Conservation (phyloP, 2,113 vertebrate genomes). For the Myiagra hebetior region DNA sequence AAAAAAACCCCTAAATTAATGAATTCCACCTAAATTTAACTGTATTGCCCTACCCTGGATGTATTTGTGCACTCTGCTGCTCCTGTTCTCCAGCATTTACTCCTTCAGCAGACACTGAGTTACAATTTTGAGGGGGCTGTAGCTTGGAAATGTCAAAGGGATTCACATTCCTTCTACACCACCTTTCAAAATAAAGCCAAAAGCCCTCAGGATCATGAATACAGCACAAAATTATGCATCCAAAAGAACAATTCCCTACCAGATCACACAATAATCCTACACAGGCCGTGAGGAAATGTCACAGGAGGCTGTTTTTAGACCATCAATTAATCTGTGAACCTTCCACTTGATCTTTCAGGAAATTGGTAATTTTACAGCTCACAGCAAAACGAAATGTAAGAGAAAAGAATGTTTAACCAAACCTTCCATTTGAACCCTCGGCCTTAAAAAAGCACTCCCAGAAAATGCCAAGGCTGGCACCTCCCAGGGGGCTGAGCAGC, state of each 20-base stretch:
- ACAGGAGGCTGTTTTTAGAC: not conserved
- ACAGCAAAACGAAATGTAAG: not conserved
- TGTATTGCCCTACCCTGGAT: not conserved
- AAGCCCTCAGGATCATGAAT: not conserved
- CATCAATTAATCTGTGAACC: not conserved
- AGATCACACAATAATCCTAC: not conserved
- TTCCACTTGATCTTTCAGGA: not conserved
- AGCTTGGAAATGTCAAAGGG: not conserved
- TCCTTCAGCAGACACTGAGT: not conserved
- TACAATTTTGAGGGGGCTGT: not conserved
- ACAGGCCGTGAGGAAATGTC: not conserved
- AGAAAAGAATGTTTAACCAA: not conserved
- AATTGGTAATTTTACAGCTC: not conserved
- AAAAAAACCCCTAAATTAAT: not conserved
- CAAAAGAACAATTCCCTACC: not conserved
- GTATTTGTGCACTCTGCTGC: not conserved
- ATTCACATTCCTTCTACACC: not conserved
- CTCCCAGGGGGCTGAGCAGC: not conserved
- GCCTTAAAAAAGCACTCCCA: not conserved
- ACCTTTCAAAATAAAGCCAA: not conserved
- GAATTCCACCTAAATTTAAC: not conserved
- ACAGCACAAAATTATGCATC: not conserved
- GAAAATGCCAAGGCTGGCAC: not conserved
- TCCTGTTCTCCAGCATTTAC: not conserved
- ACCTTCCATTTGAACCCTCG: not conserved